Conservation (phyloP, 2,113 vertebrate genomes). For the Malurus alboscapulatus region DNA sequence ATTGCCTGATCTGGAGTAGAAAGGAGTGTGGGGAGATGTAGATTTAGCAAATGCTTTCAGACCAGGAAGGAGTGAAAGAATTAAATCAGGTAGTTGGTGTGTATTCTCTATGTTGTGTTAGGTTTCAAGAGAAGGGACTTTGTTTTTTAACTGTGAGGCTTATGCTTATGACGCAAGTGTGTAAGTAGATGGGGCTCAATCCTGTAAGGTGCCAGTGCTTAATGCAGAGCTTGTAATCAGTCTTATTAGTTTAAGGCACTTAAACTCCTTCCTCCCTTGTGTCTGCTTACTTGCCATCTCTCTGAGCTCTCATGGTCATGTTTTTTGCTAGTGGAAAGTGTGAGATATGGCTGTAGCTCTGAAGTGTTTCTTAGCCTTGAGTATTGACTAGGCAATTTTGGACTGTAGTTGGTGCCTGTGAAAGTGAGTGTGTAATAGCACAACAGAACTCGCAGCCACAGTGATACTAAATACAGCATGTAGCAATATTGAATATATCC, state of each 20-base stretch:
- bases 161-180: neutral
- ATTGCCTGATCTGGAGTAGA: neutral
- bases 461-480: neutral
- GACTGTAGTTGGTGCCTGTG: neutral
- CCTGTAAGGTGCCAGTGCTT: slow-evolving; percentile 2
- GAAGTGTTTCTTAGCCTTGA: neutral
- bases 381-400: neutral
- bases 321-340: neutral
- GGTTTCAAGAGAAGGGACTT: neutral
- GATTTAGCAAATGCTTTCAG: neutral
- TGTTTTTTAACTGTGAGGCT: neutral
- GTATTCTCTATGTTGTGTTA: neutral
- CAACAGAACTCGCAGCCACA: neutral
- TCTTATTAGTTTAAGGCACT: neutral
- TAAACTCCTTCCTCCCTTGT: neutral
- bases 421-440: neutral
- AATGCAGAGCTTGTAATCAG: neutral
- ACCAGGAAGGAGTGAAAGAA: neutral
- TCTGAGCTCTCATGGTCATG: neutral
- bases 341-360: neutral
- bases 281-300: neutral
- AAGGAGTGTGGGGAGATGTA: neutral
- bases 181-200: neutral
- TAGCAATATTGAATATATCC: neutral
- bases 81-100: neutral